phyloP scores from a whole-genome alignment of 2,113 vertebrate genomes.

The Cyanoliseus patagonus region DNA sequence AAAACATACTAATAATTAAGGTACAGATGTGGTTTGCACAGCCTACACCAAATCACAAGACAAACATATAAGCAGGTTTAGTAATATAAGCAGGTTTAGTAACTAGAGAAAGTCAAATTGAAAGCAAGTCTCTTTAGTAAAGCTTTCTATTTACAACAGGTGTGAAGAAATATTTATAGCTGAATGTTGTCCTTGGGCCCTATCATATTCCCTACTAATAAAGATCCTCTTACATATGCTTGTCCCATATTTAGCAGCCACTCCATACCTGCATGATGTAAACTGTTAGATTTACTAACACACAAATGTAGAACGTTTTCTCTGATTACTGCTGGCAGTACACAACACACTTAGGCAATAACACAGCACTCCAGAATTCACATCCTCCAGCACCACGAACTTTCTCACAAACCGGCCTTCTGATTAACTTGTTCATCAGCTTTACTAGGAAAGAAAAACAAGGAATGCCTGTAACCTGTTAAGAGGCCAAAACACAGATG shows the following conservation, averaged over 20 bases:
- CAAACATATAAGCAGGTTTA: neutral
- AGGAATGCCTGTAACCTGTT: neutral
- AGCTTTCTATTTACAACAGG: neutral
- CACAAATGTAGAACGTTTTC: neutral
- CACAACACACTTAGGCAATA: neutral
- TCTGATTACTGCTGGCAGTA: neutral
- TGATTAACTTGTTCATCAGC: neutral
- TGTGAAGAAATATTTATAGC: neutral
- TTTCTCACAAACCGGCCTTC: neutral
- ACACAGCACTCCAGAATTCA: neutral
- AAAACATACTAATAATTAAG: neutral
- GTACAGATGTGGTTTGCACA: neutral
- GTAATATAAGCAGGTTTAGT: neutral
- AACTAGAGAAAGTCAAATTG: neutral
- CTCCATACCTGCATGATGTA: neutral
- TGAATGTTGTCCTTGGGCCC: neutral
- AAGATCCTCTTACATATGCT: constrained; percentile 12
- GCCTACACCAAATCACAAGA: neutral
- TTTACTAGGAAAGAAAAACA: neutral
- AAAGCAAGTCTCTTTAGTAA: neutral
- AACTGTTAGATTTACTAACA: neutral
- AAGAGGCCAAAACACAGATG: neutral
- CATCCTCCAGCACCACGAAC: neutral
- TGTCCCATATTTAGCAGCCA: constrained; percentile 3
- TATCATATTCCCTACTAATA: neutral